A percentile compares a stretch with the other conserved stretches of the same genome.
phyloP scores from a whole-genome alignment of 2,888 invertebrate genomes.

The Macaria notata region DNA sequence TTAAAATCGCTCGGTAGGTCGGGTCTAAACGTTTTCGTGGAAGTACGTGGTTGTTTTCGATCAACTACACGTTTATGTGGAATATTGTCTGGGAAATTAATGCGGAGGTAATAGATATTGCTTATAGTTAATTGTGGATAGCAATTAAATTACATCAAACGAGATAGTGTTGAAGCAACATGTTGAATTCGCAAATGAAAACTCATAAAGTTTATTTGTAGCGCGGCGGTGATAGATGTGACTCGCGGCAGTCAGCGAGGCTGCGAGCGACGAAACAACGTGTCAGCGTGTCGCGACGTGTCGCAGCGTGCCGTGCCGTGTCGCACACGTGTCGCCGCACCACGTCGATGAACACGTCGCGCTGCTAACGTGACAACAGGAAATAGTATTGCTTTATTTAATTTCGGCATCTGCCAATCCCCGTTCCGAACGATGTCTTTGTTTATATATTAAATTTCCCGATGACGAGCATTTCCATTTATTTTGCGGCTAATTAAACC shows the following conservation, averaged over 20 bases:
- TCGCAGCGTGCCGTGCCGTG: slow-evolving; percentile 31
- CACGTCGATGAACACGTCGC: slow-evolving; percentile 62
- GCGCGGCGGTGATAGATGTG: slow-evolving; percentile 24
- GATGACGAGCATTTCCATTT: too few species aligned
- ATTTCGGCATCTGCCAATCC: slow-evolving; percentile 49
- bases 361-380: slow-evolving; percentile 59
- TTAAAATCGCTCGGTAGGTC: slow-evolving; percentile 12
- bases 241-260: slow-evolving; percentile 21
- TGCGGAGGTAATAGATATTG: too few species aligned
- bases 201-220: slow-evolving; percentile 12
- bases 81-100: neutral
- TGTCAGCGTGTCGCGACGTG: slow-evolving; percentile 21
- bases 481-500: too few species aligned
- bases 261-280: slow-evolving; percentile 24
- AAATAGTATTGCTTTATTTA: slow-evolving; percentile 73
- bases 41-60: neutral
- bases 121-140: too few species aligned
- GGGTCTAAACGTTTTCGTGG: neutral
- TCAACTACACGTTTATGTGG: neutral
- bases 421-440: slow-evolving; percentile 36
- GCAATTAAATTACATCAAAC: neutral
- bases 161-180: neutral
- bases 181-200: slow-evolving; percentile 14
- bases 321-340: neutral
- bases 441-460: slow-evolving; percentile 23